These are phyloP conservation scores for Tinea trinotella DNA, from an alignment of 2,888 invertebrate genomes.

Conservation along the genomic window DNA sequence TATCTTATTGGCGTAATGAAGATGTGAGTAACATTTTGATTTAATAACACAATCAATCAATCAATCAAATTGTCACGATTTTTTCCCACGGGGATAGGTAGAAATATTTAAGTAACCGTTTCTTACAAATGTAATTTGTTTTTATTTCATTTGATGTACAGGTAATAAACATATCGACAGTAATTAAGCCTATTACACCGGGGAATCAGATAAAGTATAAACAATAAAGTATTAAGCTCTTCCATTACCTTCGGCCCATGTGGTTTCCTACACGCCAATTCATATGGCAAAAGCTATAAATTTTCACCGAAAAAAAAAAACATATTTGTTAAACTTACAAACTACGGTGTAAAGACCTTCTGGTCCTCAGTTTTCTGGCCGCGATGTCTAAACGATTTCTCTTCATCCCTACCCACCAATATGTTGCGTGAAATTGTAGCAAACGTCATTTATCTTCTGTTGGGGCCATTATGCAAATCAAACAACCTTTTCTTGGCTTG, in stretches of 20 bases:
- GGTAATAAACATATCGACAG: too few relatives aligned
- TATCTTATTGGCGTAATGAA: too few relatives aligned
- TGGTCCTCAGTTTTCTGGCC: conserved; percentile 38
- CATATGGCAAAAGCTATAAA: conserved; percentile 18
- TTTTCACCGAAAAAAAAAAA: conserved; percentile 24
- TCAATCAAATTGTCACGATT: too few relatives aligned
- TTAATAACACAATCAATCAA: too few relatives aligned
- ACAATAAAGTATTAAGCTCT: too few relatives aligned
- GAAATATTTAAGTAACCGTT: too few relatives aligned
- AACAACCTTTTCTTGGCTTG: conserved; percentile 14
- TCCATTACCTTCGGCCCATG: conserved; percentile 33
- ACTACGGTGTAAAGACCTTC: background rate
- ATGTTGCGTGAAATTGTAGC: conserved; percentile 47
- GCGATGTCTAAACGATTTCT: conserved; percentile 35
- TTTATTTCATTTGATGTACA: too few relatives aligned
- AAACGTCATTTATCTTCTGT: conserved; percentile 50
- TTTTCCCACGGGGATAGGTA: too few relatives aligned
- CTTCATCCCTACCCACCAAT: conserved; percentile 39
- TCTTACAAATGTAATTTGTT: too few relatives aligned
- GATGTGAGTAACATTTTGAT: too few relatives aligned
- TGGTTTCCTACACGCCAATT: background rate
- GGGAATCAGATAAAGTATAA: too few relatives aligned
- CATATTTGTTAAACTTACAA: conserved; percentile 39
- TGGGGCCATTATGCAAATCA: conserved; percentile 55
- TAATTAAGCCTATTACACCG: too few relatives aligned